These are phyloP conservation scores for Leptinotarsa haldemani DNA, from an alignment of 2,888 invertebrate species.

Conservation along the genomic window DNA sequence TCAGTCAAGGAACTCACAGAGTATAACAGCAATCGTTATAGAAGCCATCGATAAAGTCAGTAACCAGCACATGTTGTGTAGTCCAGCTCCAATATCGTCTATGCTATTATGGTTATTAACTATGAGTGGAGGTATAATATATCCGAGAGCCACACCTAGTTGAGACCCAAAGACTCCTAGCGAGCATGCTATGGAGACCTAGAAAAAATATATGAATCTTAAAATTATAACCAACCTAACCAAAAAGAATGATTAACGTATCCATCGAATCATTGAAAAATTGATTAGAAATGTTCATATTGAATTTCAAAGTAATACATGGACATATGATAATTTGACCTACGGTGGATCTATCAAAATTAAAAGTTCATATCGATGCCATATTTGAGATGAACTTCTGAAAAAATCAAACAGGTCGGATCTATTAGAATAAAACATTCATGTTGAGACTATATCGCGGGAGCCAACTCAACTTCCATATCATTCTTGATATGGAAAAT, in stretches of 20 bases:
- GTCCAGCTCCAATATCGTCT: conserved; percentile 57
- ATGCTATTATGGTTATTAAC: conserved; percentile 57
- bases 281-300: too few species aligned
- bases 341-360: too few species aligned
- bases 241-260: too few species aligned
- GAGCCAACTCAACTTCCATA: too few species aligned
- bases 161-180: conserved; percentile 81
- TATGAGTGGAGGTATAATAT: conserved; percentile 47
- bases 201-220: conserved; percentile 16
- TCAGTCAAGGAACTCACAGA: conserved; percentile 37
- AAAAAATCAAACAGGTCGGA: too few species aligned
- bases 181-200: conserved; percentile 74
- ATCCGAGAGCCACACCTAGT: conserved; percentile 77
- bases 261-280: too few species aligned
- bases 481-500: too few species aligned
- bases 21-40: conserved; percentile 35
- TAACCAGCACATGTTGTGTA: conserved; percentile 68
- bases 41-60: conserved; percentile 69
- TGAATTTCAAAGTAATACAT: too few species aligned
- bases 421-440: too few species aligned
- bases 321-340: too few species aligned
- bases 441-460: too few species aligned
- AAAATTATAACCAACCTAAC: not conserved
- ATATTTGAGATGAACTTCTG: not conserved
- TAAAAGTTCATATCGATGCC: not conserved